A percentile compares a stretch with the other conserved stretches of the same genome.
These are phyloP conservation scores for Seriola rivoliana DNA, from an alignment of 2,113 vertebrate species.

Conservation along the genomic window DNA sequence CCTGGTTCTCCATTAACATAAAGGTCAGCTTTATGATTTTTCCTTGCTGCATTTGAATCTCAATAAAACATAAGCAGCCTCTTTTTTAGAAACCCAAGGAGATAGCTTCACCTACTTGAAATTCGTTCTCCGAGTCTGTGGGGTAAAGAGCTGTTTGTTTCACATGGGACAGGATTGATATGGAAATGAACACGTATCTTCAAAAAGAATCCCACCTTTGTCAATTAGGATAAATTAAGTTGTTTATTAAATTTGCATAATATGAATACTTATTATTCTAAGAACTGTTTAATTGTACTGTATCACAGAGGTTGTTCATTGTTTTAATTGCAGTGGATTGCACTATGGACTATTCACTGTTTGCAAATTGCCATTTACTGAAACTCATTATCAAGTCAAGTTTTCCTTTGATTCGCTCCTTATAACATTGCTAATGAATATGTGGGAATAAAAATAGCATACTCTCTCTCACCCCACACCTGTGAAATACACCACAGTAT, in stretches of 20 bases:
- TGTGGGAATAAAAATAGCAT: conserved; percentile 42
- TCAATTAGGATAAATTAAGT: conserved; percentile 76
- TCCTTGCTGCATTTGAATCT: conserved; percentile 3
- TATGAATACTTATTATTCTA: conserved; percentile 72
- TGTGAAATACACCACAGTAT: conserved; percentile 38
- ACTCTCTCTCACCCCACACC: conserved; percentile 36
- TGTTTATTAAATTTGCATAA: conserved; percentile 78
- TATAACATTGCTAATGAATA: conserved; percentile 48
- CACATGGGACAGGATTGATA: conserved; percentile 67
- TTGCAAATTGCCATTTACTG: conserved; percentile 70
- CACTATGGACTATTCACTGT: conserved; percentile 64
- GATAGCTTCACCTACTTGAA: conserved; percentile 53
- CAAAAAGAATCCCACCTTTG: conserved; percentile 79
- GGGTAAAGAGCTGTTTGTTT: conserved; percentile 69
- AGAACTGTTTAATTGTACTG: conserved; percentile 58
- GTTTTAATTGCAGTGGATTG: conserved; percentile 70
- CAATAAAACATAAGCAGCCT: conserved; percentile 12
- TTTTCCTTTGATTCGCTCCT: conserved; percentile 63
- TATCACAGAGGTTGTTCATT: conserved; percentile 64
- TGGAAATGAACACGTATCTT: conserved; percentile 76
- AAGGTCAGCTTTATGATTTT: conserved; percentile 1
- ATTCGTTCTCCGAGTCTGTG: conserved; percentile 27
- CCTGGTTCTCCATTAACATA: conserved; percentile 13
- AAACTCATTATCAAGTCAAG: conserved; percentile 71
- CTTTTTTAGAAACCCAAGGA: conserved; percentile 31